These are phyloP conservation scores for Rotaria socialis DNA, from an alignment of 2,888 invertebrate genomes.

Conservation along the genomic window DNA sequence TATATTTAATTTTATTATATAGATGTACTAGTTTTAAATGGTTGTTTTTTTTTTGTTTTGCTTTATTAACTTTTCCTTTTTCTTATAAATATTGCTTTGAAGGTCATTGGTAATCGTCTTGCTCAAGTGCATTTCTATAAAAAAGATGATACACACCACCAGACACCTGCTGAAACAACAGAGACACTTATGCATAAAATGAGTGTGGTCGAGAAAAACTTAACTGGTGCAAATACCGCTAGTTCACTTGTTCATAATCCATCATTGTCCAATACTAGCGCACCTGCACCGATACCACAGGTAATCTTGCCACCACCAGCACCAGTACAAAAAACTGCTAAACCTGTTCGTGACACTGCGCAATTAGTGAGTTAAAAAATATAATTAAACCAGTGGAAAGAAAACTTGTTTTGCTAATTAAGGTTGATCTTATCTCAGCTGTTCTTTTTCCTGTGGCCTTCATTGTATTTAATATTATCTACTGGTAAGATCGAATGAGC, in stretches of 20 bases:
- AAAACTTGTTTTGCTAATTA: background rate
- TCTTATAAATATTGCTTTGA: background rate
- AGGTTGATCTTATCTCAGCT: constrained; percentile 45
- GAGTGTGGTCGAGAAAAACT: constrained; percentile 33
- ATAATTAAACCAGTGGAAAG: background rate
- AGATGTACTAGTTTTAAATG: background rate
- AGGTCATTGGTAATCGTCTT: constrained; percentile 45
- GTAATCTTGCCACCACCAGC: background rate
- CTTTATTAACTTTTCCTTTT: background rate
- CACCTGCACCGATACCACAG: constrained; percentile 40
- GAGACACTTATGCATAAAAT: constrained; percentile 34
- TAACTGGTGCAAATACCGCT: background rate
- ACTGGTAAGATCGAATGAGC: constrained; percentile 9
- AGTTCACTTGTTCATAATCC: constrained; percentile 36
- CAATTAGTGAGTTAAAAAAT: constrained; percentile 37
- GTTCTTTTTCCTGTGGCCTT: constrained; percentile 46
- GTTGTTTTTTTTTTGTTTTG: background rate
- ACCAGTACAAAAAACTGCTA: background rate
- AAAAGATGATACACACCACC: background rate
- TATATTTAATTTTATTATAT: background rate
- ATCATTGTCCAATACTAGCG: constrained; percentile 39
- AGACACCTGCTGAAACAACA: constrained; percentile 25
- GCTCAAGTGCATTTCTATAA: constrained; percentile 44
- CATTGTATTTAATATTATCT: constrained; percentile 46
- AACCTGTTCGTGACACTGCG: constrained; percentile 43